Evolutionary conservation across 2,113 vertebrate species (phyloP), one percentile per base, ranked within the genome.

Genomic region (Parotia lawesii): DNA sequence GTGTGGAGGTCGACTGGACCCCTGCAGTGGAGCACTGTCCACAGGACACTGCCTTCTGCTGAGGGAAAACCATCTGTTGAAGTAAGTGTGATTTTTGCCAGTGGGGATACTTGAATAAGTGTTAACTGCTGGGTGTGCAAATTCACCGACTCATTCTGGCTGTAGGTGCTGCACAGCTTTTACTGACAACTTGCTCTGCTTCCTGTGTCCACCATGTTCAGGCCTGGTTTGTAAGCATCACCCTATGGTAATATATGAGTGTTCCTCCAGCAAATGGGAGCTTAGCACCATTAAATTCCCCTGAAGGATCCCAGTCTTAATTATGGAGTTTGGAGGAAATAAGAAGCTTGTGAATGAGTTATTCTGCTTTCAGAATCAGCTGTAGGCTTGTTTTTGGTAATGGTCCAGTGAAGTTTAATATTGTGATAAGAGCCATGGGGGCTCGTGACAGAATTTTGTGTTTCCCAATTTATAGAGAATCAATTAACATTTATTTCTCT

Each of bases 361-460:
- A 44, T 10, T 91, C 71, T 91, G 71, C 48, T 89, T 92, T 87
- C 70, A 87, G 74, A 82, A 82, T 79, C 78, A 89, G 66, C 81
- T 90, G 29, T 53, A 56, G 81, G 38, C n/a, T 58, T 91, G 54
- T 3, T 87, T 70, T 82, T 94, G 74, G 89, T 75, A 82, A 28
- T 16, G 47, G 31, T 93, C 54, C 91, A 91, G 56, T 38, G 71
- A 87, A 91, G 81, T 87, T 91, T 79, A 77, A 87, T 85, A 62
- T 33, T 69, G 40, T 82, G 84, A 85, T 73, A 84, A 84, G 56
- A 77, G 35, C 35, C 27, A 3, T 50, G 66, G 50, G 57, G 42
- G 11, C 33, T 87, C 42, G 67, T 79, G 87, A 73, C 78, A 87
- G 71, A 75, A 80, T 73, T 47, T 38, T 0, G 0, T 51, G 15